phyloP scores from a whole-genome alignment of 1,140 invertebrate species.

The Papilio glaucus region DNA sequence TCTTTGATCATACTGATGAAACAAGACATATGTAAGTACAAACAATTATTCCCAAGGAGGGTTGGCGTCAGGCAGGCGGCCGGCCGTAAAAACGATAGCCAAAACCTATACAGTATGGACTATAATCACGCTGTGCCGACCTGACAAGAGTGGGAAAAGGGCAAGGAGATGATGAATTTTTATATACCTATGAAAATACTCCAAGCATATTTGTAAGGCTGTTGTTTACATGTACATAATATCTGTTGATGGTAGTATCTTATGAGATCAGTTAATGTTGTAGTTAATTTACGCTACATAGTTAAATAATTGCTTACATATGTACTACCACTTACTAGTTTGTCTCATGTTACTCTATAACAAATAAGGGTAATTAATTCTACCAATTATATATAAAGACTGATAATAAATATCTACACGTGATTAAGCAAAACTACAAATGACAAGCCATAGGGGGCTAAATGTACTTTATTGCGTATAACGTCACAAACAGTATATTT shows the following conservation, averaged over 20 bases:
- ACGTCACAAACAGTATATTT: conserved; percentile 22
- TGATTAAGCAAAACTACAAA: background rate
- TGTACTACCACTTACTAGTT: background rate
- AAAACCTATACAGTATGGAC: too few relatives aligned
- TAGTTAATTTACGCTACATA: background rate
- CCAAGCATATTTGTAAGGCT: background rate
- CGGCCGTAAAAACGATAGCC: too few relatives aligned
- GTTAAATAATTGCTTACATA: conserved; percentile 11
- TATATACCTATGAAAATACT: too few relatives aligned
- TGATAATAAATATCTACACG: background rate
- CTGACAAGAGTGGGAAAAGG: too few relatives aligned
- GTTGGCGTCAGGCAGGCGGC: too few relatives aligned
- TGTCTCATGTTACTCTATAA: background rate
- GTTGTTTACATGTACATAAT: background rate
- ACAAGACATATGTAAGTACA: too few relatives aligned
- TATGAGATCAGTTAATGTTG: too few relatives aligned
- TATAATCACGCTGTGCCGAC: too few relatives aligned
- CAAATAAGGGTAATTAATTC: background rate
- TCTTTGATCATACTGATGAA: too few relatives aligned
- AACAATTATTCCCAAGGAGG: too few relatives aligned
- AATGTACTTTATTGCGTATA: conserved; percentile 3
- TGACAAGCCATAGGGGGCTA: background rate
- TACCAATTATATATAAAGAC: background rate
- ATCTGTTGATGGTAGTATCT: too few relatives aligned
- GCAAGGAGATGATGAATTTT: too few relatives aligned